phyloP scores from a whole-genome alignment of 2,888 invertebrate species.

The Celastrina argiolus region DNA sequence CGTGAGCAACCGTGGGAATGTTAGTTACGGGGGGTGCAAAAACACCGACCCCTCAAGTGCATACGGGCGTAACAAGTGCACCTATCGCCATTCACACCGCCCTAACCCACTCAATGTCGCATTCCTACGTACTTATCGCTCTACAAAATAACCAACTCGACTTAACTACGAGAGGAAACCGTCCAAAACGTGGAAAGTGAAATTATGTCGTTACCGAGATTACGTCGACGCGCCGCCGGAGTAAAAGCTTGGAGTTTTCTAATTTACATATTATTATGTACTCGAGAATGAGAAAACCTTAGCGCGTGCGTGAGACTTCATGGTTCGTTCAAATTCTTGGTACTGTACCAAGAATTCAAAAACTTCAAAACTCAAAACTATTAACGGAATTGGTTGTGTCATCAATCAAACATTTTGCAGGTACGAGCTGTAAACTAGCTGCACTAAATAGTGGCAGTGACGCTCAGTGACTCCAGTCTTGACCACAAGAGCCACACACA shows the following conservation, averaged over 20 bases:
- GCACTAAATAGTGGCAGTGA: conserved; percentile 13
- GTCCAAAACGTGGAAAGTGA: conserved; percentile 18
- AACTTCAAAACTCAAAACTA: not conserved
- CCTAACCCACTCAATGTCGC: conserved; percentile 29
- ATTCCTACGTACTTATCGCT: conserved; percentile 29
- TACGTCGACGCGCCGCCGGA: conserved; percentile 1
- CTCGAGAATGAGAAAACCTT: not conserved
- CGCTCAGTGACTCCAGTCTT: conserved; percentile 15
- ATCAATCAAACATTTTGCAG: not conserved
- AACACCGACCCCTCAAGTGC: conserved; percentile 69
- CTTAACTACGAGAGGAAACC: not conserved
- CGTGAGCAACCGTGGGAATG: conserved; percentile 59
- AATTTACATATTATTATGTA: not conserved
- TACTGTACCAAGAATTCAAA: not conserved
- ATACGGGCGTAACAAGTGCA: conserved; percentile 75
- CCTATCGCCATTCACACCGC: conserved; percentile 44
- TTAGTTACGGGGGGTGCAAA: conserved; percentile 65
- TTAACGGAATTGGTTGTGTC: not conserved
- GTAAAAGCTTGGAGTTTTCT: conserved; percentile 5
- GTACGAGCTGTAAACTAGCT: not conserved
- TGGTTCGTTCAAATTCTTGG: not conserved
- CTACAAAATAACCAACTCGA: not conserved
- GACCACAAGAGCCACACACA: conserved; percentile 21
- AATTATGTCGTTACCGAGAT: not conserved
- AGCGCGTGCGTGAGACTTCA: not conserved